Conservation (phyloP, 2,797 vertebrate species). For the Lindbergichthys nudifrons region DNA sequence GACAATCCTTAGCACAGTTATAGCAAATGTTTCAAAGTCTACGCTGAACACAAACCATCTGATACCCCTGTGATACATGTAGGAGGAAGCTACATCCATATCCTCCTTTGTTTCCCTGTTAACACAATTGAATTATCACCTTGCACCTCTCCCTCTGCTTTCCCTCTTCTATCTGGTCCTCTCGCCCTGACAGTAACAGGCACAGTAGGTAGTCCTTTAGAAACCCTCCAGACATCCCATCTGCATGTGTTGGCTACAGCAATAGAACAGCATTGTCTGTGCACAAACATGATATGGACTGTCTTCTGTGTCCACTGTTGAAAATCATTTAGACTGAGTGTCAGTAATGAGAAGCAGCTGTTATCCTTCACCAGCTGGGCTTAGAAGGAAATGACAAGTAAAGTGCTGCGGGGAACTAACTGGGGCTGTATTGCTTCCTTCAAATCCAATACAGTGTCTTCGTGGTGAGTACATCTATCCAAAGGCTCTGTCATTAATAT, state of each 20-base stretch:
- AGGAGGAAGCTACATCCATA: neutral
- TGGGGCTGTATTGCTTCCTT: constrained; percentile 39
- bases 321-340: constrained; percentile 71
- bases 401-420: constrained; percentile 61
- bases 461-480: constrained; percentile 33
- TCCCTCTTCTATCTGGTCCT: constrained; percentile 5
- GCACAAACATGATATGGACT: constrained; percentile 45
- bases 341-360: constrained; percentile 79
- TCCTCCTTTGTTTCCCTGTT: neutral
- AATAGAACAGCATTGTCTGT: constrained; percentile 48
- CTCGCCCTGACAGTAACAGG: constrained; percentile 14
- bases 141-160: neutral
- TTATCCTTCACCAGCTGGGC: constrained; percentile 73
- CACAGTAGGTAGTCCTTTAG: neutral
- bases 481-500: constrained; percentile 43
- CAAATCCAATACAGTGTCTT: constrained; percentile 46
- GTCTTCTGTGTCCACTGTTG: constrained; percentile 61
- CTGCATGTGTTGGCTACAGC: constrained; percentile 33
- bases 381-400: constrained; percentile 61
- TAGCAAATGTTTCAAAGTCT: constrained; percentile 20
- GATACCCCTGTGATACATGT: constrained; percentile 1
- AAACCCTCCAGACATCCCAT: constrained; percentile 32
- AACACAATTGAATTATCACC: constrained; percentile 10
- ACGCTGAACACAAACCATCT: constrained; percentile 1
- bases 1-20: neutral